A percentile compares a stretch with the other conserved stretches of the same genome.
These are phyloP conservation scores for Rhodinocichla rosea DNA, from an alignment of 2,113 vertebrate species.

Conservation along the genomic window DNA sequence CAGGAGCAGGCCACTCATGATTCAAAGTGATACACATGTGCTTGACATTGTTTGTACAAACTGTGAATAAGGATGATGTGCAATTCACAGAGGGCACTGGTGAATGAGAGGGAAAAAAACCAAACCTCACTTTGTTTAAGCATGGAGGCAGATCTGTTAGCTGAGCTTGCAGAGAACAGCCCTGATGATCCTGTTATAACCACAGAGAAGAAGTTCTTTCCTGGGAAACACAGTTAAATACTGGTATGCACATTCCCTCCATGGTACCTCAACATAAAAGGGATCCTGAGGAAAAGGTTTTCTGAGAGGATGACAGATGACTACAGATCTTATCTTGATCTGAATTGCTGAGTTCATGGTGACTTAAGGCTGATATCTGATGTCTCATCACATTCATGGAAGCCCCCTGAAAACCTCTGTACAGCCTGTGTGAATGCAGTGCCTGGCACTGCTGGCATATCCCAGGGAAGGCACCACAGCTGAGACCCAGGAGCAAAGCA, in stretches of 20 bases:
- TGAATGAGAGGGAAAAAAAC: neutral
- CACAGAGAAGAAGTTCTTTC: neutral
- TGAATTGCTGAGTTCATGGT: neutral
- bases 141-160: neutral
- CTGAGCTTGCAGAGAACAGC: neutral
- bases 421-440: neutral
- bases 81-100: neutral
- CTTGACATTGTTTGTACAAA: neutral
- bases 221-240: neutral
- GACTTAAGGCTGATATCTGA: neutral
- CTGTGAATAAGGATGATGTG: neutral
- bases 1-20: neutral
- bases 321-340: neutral
- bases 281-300: neutral
- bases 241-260: accelerated
- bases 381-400: neutral
- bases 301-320: neutral
- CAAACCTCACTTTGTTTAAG: neutral
- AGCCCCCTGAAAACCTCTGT: neutral
- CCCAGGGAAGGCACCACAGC: accelerated
- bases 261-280: accelerated
- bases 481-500: accelerated
- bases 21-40: neutral
- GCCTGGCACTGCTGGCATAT: accelerated
- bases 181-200: neutral